Evolutionary conservation across 2,888 invertebrate species (phyloP), one percentile per base, ranked within the genome.

Genomic region (Scaptomyza parva): DNA sequence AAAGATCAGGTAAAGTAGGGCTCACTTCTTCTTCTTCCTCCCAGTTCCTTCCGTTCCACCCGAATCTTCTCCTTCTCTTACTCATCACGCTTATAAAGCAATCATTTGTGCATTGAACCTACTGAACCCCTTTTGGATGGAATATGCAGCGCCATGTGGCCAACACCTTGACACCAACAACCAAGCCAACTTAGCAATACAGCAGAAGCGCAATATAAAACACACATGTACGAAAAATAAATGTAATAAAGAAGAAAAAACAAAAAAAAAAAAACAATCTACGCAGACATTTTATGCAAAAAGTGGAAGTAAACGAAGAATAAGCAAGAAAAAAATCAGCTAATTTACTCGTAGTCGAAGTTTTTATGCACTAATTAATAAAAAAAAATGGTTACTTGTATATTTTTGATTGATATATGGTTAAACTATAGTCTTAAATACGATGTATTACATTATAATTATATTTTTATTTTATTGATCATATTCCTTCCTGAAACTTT

Each of bases 31-130:
- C 28, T 9, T 3, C 11, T 7, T 8, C 17, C 63, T n/a, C 9
- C 3, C 14, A n/a, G n/a, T n/a, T n/a, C n/a, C n/a, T n/a, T n/a
- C n/a, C n/a, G n/a, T 6, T 2, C 18, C n/a, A n/a, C 9, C 2
- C n/a, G n/a, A n/a, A n/a, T n/a, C n/a, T n/a, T 24, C 35, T 14
- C 28, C 17, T 9, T 12, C 9, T 5, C 40, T 44, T 44, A 11
- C 17, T n/a, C 5, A 9, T 18, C 60, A 57, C 69, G 63, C 67
- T 76, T 67, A 58, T 76, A 69, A 73, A 52, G 62, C 84, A 86
- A 87, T 83, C 86, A 80, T 64, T 85, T 87, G 88, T 87, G 79
- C 82, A 85, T 72, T 82, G 79, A 78, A 82, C 86, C 47, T n/a
- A n/a, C n/a, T 35, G 40, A 39, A 22, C 47, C 40, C 28, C 9